phyloP scores from a whole-genome alignment of 2,888 invertebrate genomes.

The Ptilodon capucinus region DNA sequence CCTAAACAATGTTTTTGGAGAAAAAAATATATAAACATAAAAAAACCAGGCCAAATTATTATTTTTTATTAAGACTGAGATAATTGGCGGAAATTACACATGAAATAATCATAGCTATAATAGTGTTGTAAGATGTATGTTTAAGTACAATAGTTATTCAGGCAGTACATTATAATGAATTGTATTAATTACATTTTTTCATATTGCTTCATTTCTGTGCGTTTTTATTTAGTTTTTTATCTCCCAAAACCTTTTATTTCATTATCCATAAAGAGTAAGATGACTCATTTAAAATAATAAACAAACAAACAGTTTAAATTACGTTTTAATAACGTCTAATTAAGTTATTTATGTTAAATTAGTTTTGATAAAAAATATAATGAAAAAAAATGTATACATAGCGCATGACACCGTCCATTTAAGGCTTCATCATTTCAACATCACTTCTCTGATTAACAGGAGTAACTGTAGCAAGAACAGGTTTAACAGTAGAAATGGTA shows the following conservation, averaged over 20 bases:
- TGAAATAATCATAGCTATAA: constrained; percentile 38
- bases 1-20: constrained; percentile 1
- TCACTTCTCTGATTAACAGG: too few relatives aligned
- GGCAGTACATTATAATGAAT: constrained; percentile 60
- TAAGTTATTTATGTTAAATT: background rate
- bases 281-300: too few relatives aligned
- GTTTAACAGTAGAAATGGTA: background rate
- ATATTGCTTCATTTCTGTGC: constrained; percentile 65
- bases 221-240: constrained; percentile 20
- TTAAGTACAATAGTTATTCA: constrained; percentile 76
- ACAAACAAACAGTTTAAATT: too few relatives aligned
- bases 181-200: constrained; percentile 63
- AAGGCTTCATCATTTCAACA: constrained; percentile 3
- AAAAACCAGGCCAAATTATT: constrained; percentile 30
- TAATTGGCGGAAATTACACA: constrained; percentile 47
- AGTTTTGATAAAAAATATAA: background rate
- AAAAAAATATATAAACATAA: background rate
- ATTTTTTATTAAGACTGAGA: constrained; percentile 54
- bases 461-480: background rate
- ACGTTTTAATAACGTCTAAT: too few relatives aligned
- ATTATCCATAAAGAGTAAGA: too few relatives aligned
- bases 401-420: background rate
- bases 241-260: background rate
- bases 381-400: background rate
- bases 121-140: constrained; percentile 45